These are phyloP conservation scores for Cybosia mesomella DNA, from an alignment of 2,888 invertebrate genomes.

Conservation along the genomic window DNA sequence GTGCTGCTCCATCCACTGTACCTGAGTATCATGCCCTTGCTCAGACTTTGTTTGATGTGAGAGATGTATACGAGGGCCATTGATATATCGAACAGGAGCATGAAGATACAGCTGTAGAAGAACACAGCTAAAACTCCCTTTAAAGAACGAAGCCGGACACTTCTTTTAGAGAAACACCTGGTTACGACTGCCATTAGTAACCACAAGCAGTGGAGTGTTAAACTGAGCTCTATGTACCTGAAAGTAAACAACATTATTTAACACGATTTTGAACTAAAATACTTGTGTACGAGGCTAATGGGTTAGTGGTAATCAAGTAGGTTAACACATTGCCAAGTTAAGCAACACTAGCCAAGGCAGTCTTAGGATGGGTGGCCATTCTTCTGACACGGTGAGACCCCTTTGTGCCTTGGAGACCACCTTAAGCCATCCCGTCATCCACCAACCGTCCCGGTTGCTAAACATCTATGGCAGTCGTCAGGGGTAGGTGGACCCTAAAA, in stretches of 20 bases:
- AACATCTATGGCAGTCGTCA: no score
- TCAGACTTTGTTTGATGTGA: constrained; percentile 75
- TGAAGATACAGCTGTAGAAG: constrained; percentile 54
- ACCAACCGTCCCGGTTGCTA: no score
- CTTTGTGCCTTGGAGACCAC: no score
- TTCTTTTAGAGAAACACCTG: constrained; percentile 42
- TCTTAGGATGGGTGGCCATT: no score
- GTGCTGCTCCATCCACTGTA: constrained; percentile 76
- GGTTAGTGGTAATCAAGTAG: no score
- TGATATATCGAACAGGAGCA: constrained; percentile 69
- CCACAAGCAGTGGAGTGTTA: constrained; percentile 67
- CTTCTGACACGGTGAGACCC: no score
- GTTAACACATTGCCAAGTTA: no score
- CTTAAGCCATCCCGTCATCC: no score
- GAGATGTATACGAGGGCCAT: constrained; percentile 75
- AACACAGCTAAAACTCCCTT: constrained; percentile 56
- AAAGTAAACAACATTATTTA: constrained; percentile 23
- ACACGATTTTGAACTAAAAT: not conserved
- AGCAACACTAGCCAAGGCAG: no score
- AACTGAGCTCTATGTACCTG: constrained; percentile 69
- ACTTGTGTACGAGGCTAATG: no score
- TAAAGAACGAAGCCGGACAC: constrained; percentile 40
- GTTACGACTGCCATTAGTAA: constrained; percentile 55
- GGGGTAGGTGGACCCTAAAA: no score
- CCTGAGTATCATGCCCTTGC: constrained; percentile 71